phyloP scores from a whole-genome alignment of 2,888 invertebrate genomes.

The Synanthedon vespiformis region DNA sequence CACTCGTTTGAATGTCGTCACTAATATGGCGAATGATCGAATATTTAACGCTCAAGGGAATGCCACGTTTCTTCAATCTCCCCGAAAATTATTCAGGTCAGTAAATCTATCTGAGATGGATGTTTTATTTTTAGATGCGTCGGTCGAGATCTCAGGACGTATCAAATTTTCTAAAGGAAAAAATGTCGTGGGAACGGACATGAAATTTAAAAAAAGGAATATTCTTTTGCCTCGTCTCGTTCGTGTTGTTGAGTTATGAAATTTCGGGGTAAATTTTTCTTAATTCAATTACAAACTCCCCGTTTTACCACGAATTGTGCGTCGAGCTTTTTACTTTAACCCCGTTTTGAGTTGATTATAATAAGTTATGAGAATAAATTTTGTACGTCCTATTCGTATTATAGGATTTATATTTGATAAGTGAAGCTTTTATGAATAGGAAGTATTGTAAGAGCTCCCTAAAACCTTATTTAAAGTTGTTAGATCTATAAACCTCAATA shows the following conservation, averaged over 20 bases:
- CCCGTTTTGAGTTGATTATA: no score
- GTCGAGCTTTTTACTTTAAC: no score
- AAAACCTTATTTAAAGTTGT: no score
- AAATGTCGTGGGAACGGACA: neutral
- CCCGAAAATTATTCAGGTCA: slow-evolving; percentile 13
- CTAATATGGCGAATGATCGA: slow-evolving; percentile 11
- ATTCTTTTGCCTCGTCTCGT: neutral
- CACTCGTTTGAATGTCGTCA: slow-evolving; percentile 4
- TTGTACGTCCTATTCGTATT: no score
- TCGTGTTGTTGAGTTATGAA: neutral
- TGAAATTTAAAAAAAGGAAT: neutral
- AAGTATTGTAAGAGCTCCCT: no score
- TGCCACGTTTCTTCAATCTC: slow-evolving; percentile 10
- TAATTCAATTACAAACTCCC: neutral
- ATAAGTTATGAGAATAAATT: no score
- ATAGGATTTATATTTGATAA: no score
- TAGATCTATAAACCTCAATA: no score
- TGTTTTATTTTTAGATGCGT: slow-evolving; percentile 7
- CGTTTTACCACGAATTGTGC: no score
- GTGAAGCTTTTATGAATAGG: no score
- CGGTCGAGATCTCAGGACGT: neutral
- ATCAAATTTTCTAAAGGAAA: neutral
- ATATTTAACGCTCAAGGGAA: slow-evolving; percentile 10
- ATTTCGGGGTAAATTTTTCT: neutral
- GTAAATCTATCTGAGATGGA: slow-evolving; percentile 9